These are phyloP conservation scores for Stramonita haemastoma DNA, from an alignment of 2,888 invertebrate species.

Conservation along the genomic window DNA sequence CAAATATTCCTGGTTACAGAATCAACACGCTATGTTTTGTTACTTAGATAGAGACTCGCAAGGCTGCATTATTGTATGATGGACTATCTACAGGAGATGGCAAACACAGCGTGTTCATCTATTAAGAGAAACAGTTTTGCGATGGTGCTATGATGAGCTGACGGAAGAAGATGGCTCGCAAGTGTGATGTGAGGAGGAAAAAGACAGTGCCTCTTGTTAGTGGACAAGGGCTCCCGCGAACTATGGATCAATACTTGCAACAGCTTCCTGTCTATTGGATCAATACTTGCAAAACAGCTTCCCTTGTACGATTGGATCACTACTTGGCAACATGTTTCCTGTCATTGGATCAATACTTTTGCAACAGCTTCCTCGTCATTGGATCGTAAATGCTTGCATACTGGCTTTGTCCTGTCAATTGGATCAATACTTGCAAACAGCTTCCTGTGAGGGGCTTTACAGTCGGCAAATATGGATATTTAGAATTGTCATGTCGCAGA, in stretches of 20 bases:
- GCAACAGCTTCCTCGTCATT: no score
- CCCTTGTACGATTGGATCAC: no score
- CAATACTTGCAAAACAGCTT: no score
- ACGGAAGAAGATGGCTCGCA: not conserved
- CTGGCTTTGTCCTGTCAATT: no score
- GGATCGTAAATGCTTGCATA: no score
- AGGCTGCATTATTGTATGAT: not conserved
- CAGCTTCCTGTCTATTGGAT: no score
- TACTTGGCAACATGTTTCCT: no score
- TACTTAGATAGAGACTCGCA: no score
- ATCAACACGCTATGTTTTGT: conserved; percentile 10
- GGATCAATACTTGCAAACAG: not conserved
- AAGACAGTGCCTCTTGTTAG: not conserved
- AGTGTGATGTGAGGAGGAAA: not conserved
- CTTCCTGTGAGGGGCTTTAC: conserved; percentile 11
- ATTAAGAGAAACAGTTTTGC: not conserved
- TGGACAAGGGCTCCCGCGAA: not conserved
- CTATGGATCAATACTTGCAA: no score
- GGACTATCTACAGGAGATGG: not conserved
- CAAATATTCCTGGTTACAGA: not conserved
- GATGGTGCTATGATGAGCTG: not conserved
- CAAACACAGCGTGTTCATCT: not conserved
- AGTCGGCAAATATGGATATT: not conserved
- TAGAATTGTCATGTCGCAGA: not conserved
- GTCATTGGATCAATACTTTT: no score